Evolutionary conservation across 1,140 invertebrate species (phyloP), one percentile per base, ranked within the genome.

Genomic region (Microplitis demolitor): DNA sequence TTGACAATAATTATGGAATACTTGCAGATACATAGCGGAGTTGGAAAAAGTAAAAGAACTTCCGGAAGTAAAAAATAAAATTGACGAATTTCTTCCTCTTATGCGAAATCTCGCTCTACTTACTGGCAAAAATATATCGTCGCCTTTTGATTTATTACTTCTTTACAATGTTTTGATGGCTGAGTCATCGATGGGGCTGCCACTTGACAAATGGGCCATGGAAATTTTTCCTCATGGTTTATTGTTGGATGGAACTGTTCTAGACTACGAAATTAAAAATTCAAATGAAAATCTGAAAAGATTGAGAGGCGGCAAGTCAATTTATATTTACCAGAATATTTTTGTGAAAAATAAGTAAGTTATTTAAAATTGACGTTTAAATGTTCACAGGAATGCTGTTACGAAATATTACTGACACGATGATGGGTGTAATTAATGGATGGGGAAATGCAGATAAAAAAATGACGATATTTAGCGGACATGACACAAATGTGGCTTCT

Each of bases 401-500:
- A 54, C 80, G 84, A 53, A 88, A 89, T 68, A 89, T 91, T 61
- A 66, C 90, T 16, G 85, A 89, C 34, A 87, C 88, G 71, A 69
- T 74, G 33, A 11, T 33, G 33, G 77, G 81, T 6, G 85, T 86
- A 60, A 81, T 87, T 16, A 81, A 83, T 11, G 81, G 83, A 4
- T 76, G 77, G 1, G 73, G 82, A 54, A 72, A 74, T 24, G 13
- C 14, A 66, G 72, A 73, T n/a, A 83, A 87, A 16, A 91, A 91
- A 76, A 79, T 92, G 61, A 88, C 87, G 67, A 75, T 92, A 33
- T 92, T 90, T 81, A 91, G 90, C 4, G 90, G 88, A 3, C 92
- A 94, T 80, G 93, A 94, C 79, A 91, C 91, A 60, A 93, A 91
- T 53, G 86, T 95, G 4, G 89, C 90, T 3, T 90, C 90, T 9